Base-by-base conservation (phyloP, 2,797 vertebrate genomes). In the Vespertilio murinus region DNA sequence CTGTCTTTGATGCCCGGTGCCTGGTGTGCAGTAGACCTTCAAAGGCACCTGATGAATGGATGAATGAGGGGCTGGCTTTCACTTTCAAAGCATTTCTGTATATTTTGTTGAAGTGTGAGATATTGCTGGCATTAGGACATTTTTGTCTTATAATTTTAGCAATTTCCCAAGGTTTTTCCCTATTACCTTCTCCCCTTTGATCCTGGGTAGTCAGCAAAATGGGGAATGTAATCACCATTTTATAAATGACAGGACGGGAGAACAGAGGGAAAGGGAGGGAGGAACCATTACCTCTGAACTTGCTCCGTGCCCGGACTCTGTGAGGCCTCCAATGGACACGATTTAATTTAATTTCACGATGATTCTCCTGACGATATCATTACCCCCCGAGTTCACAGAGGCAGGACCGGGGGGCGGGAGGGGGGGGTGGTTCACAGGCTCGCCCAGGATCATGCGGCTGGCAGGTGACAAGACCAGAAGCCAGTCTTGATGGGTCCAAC, bases 401-500 rank as follows among this genome's bases (percentile, higher is more conserved):
- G 20, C 6, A 52, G 91, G 75, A 35, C 22, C 35, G 40, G 14
- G 73, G 17, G 42, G 10, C 67, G 52, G 49, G 45, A 80, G 12
- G 17, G 42, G 10, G 67, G 52, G 49, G 45, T 74, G 12, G 35
- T n/a, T 49, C 12, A 4, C 35, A 40, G 47, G 11, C 61, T 30
- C 6, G 0, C 3, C 61, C 8, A 1, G 0, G 35, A 13, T 3
- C 2, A 0, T 16, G 22, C 14, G n/a, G 69, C 25, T 73, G 49
- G 73, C 16, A 8, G 7, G 22, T 8, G n/a, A 52, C 3, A 22
- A 14, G 45, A 42, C 35, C 8, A 1, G 49, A 40, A 22, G 30
- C 25, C 7, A 42, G 28, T 9, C 69, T 33, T 35, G 22, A 4
- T 1, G 14, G 13, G 56, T 25, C 28, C 7, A 33, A 78, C 74